These are phyloP conservation scores for Scaptomyza parva DNA, from an alignment of 2,888 invertebrate species.

Conservation along the genomic window DNA sequence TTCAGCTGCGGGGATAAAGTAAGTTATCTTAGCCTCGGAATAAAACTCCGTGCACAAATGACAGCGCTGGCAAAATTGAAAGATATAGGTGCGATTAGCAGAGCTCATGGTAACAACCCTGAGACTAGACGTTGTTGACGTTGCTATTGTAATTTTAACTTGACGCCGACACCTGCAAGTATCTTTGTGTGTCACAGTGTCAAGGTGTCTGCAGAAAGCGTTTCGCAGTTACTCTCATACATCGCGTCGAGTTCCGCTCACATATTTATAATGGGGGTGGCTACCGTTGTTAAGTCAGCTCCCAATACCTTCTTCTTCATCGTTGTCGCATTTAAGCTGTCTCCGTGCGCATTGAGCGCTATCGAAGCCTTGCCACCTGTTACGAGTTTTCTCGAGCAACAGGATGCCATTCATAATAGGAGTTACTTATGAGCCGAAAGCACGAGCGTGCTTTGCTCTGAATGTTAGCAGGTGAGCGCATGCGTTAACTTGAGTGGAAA, in stretches of 20 bases:
- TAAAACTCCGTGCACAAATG: constrained; percentile 3
- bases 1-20: constrained; percentile 14
- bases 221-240: constrained; percentile 31
- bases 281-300: constrained; percentile 16
- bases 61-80: constrained; percentile 17
- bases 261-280: constrained; percentile 12
- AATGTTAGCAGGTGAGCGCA: constrained; percentile 27
- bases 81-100: constrained; percentile 21
- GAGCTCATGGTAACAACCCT: constrained; percentile 62
- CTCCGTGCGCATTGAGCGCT: constrained; percentile 31
- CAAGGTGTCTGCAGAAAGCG: constrained; percentile 58
- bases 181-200: constrained; percentile 66
- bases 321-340: constrained; percentile 63
- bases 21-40: neutral
- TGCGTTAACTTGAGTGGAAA: constrained; percentile 18
- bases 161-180: constrained; percentile 31
- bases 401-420: constrained; percentile 80
- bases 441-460: constrained; percentile 28
- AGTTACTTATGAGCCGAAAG: constrained; percentile 36
- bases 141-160: constrained; percentile 38
- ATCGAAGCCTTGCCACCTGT: constrained; percentile 78
- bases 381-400: constrained; percentile 77
- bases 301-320: constrained; percentile 2
- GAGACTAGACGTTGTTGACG: constrained; percentile 22
- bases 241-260: constrained; percentile 35